These are phyloP conservation scores for Pelecanoides urinatrix DNA, from an alignment of 2,113 vertebrate species.

Conservation along the genomic window DNA sequence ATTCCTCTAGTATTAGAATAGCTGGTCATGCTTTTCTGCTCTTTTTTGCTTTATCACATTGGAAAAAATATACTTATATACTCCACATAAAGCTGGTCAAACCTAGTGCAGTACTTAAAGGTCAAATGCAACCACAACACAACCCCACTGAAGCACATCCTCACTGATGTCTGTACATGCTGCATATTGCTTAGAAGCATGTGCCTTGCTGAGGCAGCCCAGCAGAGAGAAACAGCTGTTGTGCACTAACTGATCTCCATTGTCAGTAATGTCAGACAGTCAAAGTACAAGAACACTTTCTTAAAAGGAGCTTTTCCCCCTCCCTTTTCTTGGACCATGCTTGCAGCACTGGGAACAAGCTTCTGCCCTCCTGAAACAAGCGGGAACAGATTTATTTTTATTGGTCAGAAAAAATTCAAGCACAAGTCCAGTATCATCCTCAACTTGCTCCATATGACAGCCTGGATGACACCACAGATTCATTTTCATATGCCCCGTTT, in stretches of 20 bases:
- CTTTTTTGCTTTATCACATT: not conserved
- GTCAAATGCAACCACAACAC: not conserved
- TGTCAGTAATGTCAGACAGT: not conserved
- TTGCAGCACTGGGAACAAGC: not conserved
- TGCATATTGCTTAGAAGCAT: not conserved
- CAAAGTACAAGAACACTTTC: not conserved
- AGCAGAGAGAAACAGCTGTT: not conserved
- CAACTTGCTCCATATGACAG: not conserved
- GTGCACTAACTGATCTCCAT: not conserved
- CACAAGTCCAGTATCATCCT: not conserved
- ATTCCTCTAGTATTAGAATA: not conserved
- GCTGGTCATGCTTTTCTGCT: not conserved
- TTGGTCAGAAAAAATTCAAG: not conserved
- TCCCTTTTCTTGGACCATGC: not conserved
- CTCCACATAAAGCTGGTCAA: not conserved
- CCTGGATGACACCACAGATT: not conserved
- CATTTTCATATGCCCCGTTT: not conserved
- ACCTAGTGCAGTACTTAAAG: not conserved
- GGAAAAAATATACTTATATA: not conserved
- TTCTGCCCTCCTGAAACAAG: not conserved
- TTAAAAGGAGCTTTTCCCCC: not conserved
- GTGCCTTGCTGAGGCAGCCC: not conserved
- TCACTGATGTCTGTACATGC: not conserved
- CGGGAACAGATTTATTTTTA: not conserved
- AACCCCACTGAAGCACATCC: not conserved